Percentiles rank a stretch among this genome's conserved stretches.
Evolutionary conservation across 2,113 vertebrate genomes (phyloP).

Genomic region (Cyanoramphus novaezelandiae): DNA sequence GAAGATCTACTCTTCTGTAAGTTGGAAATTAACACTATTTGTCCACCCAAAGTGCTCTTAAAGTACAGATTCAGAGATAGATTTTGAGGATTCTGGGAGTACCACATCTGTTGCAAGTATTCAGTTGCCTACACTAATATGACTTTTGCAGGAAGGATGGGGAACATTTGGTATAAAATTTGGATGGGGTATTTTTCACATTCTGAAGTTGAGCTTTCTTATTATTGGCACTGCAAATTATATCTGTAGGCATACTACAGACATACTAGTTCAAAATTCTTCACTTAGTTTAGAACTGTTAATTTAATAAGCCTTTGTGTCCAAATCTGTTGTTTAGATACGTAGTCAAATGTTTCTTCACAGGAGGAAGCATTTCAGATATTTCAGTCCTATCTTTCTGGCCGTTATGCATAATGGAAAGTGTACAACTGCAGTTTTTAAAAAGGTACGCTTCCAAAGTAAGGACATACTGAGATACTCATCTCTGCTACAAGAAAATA

Average conservation of each 20-base stretch:
- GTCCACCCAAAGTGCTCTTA: neutral
- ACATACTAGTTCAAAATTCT: neutral
- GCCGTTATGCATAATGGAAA: neutral
- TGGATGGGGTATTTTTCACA: neutral
- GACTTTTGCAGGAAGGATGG: neutral
- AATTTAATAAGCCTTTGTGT: neutral
- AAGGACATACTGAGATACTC: neutral
- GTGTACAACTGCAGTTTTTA: neutral
- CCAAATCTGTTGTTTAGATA: neutral
- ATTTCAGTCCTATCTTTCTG: neutral
- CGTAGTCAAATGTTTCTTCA: neutral
- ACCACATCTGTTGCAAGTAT: neutral
- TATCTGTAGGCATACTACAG: neutral
- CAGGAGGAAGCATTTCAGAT: neutral
- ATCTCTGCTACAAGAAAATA: neutral
- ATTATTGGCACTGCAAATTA: neutral
- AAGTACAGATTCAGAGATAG: neutral
- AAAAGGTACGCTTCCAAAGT: neutral
- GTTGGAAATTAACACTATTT: neutral
- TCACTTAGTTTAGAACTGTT: neutral
- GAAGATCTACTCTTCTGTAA: neutral
- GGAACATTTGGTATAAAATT: neutral
- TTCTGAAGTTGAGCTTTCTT: neutral
- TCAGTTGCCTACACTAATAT: neutral
- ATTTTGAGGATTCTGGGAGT: neutral